Evolutionary conservation across 2,888 invertebrate species (phyloP), one percentile per base, ranked within the genome.

Genomic region (Yponomeuta plumbellus): DNA sequence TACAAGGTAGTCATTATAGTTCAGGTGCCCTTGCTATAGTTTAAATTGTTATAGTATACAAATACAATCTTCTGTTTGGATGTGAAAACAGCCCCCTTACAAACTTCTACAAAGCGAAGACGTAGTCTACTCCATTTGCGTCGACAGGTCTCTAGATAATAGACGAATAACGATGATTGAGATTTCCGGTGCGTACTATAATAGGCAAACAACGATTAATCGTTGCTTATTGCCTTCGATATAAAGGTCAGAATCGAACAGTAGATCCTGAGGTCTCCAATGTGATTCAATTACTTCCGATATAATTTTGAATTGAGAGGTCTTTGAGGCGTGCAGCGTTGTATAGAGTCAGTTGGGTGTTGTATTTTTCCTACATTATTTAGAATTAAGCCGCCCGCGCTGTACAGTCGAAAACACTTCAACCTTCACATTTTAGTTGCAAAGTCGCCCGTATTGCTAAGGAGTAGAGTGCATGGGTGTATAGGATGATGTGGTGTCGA

Each of bases 111-210:
- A 34, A 6, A 5, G 34, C 6, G 34, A 34, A 34, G 34, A 34
- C 34, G 34, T 0, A 34, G 34, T 52, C 2, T 52, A 52, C 44
- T 44, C 44, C 2, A 44, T 11, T 44, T 6, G 44, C 44, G 13
- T 2, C 2, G 11, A 13, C 44, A 44, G 44, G 44, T 52, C 44
- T 52, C 44, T 52, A 52, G 44, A 52, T 52, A 17, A 52, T 17
- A 52, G 44, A 58, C 58, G n/a, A 61, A 61, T 34, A n/a, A 61
- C 61, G 86, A 58, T 73, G 76, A 34, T 71, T 86, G 52, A 74
- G 68, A 71, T 17, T 65, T 65, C 61, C 61, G 23, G 61, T 34
- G 8, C 22, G 34, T 10, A 5, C 34, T 5, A 17, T 23, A 21
- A 56, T 56, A 52, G 17, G 44, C 44, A 52, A 52, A 52, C 44